A percentile compares a stretch with the other conserved stretches of the same genome.
Evolutionary conservation across 1,140 invertebrate species (phyloP).

Genomic region (Aphelenchoides avenae): DNA sequence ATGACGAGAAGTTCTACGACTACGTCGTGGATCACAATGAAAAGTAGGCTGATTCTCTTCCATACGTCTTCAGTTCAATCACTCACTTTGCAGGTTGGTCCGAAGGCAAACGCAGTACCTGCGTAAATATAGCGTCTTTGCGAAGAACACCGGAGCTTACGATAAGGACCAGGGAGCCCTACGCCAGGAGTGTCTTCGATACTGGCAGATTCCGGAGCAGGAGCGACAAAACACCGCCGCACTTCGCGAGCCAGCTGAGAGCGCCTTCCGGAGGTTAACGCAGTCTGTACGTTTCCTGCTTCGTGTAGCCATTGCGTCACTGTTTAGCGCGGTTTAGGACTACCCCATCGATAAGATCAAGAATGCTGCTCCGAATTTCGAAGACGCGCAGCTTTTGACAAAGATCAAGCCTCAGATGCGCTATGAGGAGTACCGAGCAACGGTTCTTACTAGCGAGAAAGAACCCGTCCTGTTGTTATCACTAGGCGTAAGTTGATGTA

Average conservation of each 20-base stretch:
- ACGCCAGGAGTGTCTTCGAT: conserved; percentile 33
- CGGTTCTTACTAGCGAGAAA: too few relatives aligned
- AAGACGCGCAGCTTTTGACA: background rate
- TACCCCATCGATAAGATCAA: conserved; percentile 11
- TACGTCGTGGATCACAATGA: conserved; percentile 36
- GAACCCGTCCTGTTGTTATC: too few relatives aligned
- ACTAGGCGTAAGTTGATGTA: too few relatives aligned
- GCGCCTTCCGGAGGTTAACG: conserved; percentile 3
- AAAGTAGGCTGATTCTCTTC: conserved; percentile 1
- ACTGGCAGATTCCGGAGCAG: conserved; percentile 43
- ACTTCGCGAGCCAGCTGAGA: conserved; percentile 7
- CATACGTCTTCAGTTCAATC: background rate
- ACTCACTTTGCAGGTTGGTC: conserved; percentile 23
- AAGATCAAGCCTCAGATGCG: too few relatives aligned
- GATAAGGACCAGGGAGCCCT: conserved; percentile 36
- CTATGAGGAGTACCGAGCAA: too few relatives aligned
- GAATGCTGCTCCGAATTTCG: background rate
- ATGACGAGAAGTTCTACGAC: conserved; percentile 28
- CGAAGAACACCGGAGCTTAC: conserved; percentile 22
- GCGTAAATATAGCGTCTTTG: conserved; percentile 35
- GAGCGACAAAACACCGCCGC: conserved; percentile 7
- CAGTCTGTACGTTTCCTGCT: background rate
- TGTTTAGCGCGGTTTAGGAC: too few relatives aligned
- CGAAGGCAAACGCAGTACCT: conserved; percentile 39
- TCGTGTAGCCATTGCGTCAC: too few relatives aligned